Evolutionary conservation across 2,888 invertebrate genomes (phyloP).

Genomic region (Melipona beecheii): DNA sequence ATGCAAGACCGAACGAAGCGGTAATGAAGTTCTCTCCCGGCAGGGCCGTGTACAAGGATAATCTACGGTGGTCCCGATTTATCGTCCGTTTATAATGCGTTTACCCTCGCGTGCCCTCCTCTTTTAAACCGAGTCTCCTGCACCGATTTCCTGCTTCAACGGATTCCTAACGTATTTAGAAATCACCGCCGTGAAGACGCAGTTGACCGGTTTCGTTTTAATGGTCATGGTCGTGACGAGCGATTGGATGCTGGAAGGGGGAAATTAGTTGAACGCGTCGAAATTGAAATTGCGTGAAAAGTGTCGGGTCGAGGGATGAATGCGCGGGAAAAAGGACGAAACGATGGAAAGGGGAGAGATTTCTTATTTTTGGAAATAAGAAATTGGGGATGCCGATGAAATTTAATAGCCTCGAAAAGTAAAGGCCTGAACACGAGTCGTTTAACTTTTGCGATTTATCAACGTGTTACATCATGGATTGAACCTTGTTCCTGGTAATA

Average conservation of each 20-base stretch:
- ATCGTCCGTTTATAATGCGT: constrained; percentile 81
- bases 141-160: constrained; percentile 54
- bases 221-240: neutral
- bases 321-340: neutral
- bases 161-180: constrained; percentile 38
- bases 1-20: constrained; percentile 83
- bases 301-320: neutral
- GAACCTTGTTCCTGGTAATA: no score
- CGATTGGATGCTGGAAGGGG: neutral
- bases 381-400: neutral
- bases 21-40: constrained; percentile 83
- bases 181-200: neutral
- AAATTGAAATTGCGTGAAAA: neutral
- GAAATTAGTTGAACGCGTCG: neutral
- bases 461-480: no score
- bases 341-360: neutral
- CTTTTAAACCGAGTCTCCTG: constrained; percentile 34
- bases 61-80: constrained; percentile 82
- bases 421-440: neutral
- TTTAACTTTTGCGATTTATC: neutral
- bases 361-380: neutral
- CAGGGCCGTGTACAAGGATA: constrained; percentile 74
- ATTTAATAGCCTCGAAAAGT: neutral
- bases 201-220: neutral
- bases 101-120: constrained; percentile 37